Conservation (phyloP, 2,888 invertebrate genomes). For the Lithophane ornitopus region DNA sequence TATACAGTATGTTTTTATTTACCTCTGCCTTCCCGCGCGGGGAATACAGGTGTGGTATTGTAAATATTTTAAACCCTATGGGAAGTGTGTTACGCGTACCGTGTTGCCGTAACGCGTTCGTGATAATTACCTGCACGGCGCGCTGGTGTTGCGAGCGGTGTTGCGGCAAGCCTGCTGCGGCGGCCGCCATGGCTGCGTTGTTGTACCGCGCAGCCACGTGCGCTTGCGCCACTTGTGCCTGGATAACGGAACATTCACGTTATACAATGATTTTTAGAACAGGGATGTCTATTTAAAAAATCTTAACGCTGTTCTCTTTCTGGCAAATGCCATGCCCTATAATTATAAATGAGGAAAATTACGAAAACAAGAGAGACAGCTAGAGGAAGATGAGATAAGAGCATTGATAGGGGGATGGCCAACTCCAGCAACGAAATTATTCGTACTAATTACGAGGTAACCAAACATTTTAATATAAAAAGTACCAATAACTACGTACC, state of each 20-base stretch:
- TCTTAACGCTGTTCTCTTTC: neutral
- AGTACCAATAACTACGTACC: neutral
- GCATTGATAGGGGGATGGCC: neutral
- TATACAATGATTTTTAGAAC: neutral
- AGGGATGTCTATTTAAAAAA: neutral
- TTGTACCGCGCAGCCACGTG: slow-evolving; percentile 87
- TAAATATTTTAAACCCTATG: neutral
- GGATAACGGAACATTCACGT: slow-evolving; percentile 17
- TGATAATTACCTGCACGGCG: slow-evolving; percentile 81
- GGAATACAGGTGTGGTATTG: neutral
- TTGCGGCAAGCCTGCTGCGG: slow-evolving; percentile 82
- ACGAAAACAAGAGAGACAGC: neutral
- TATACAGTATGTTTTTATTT: neutral
- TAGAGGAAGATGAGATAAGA: neutral
- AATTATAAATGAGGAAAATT: neutral
- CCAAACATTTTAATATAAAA: neutral
- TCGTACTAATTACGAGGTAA: neutral
- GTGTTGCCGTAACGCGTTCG: slow-evolving; percentile 29
- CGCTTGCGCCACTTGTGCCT: slow-evolving; percentile 88
- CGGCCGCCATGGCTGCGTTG: slow-evolving; percentile 82
- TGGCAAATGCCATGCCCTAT: neutral
- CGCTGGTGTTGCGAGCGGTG: slow-evolving; percentile 85
- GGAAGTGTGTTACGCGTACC: neutral
- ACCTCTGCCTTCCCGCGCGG: neutral
- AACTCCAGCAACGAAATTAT: neutral